These are phyloP conservation scores for Copidosoma aretas DNA, from an alignment of 2,888 invertebrate species.

Conservation along the genomic window DNA sequence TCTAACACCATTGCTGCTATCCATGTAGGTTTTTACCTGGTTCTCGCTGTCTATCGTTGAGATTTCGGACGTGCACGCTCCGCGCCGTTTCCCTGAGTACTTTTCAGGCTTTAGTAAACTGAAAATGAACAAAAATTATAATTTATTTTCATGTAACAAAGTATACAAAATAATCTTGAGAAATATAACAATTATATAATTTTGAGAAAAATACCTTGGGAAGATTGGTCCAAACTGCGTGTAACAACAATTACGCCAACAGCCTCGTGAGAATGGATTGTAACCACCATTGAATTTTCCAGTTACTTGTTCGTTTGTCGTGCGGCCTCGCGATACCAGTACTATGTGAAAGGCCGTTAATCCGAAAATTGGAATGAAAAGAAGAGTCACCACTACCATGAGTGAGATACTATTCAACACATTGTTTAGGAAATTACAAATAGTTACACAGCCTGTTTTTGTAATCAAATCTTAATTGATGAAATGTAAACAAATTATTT, in stretches of 20 bases:
- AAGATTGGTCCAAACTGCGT: constrained; percentile 96
- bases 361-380: constrained; percentile 96
- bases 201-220: constrained; percentile 77
- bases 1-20: constrained; percentile 80
- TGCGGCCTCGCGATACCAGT: constrained; percentile 92
- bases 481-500: constrained; percentile 20
- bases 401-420: constrained; percentile 76
- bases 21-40: constrained; percentile 96
- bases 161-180: not conserved
- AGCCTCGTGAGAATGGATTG: constrained; percentile 97
- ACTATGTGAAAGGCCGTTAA: constrained; percentile 98
- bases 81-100: constrained; percentile 70
- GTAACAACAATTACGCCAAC: constrained; percentile 93
- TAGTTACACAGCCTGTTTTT: not conserved
- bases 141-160: not conserved
- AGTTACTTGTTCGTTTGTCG: constrained; percentile 99
- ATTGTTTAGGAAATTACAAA: constrained; percentile 48
- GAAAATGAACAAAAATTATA: constrained; percentile 45
- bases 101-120: constrained; percentile 74
- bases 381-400: constrained; percentile 88
- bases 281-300: constrained; percentile 98
- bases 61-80: constrained; percentile 63
- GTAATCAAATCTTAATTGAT: not conserved
- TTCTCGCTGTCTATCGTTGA: constrained; percentile 73
- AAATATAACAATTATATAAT: not conserved